Conservation (phyloP, 2,888 invertebrate genomes). For the Coelinius sp. region DNA sequence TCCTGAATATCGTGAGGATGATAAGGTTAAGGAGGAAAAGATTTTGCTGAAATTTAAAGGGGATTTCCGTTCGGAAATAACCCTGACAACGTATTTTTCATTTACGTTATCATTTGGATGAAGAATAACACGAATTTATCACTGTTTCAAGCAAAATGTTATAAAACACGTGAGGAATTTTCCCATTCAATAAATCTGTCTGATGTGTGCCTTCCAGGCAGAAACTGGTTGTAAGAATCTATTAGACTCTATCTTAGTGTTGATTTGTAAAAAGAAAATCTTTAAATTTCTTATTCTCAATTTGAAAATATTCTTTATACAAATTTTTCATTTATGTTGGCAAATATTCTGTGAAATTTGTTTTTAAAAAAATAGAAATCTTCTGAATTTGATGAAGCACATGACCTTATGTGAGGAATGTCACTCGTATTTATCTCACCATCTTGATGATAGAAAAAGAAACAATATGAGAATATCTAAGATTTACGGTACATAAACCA, state of each 20-base stretch:
- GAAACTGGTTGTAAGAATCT: neutral
- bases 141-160: neutral
- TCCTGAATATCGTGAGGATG: neutral
- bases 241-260: neutral
- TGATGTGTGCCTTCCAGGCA: neutral
- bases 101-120: neutral
- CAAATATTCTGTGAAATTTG: neutral
- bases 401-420: neutral
- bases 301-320: too few species aligned
- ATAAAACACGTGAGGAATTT: neutral
- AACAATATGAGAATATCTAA: neutral
- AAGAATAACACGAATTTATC: neutral
- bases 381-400: neutral
- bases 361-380: neutral
- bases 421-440: neutral
- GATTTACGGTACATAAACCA: neutral
- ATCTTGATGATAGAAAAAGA: neutral
- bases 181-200: neutral
- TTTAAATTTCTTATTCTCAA: neutral
- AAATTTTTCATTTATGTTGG: too few species aligned
- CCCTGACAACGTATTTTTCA: neutral
- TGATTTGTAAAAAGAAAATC: neutral
- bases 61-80: neutral
- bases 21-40: neutral
- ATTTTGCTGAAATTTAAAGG: neutral